These are phyloP conservation scores for Corapipo altera DNA, from an alignment of 2,113 vertebrate genomes.

Conservation along the genomic window DNA sequence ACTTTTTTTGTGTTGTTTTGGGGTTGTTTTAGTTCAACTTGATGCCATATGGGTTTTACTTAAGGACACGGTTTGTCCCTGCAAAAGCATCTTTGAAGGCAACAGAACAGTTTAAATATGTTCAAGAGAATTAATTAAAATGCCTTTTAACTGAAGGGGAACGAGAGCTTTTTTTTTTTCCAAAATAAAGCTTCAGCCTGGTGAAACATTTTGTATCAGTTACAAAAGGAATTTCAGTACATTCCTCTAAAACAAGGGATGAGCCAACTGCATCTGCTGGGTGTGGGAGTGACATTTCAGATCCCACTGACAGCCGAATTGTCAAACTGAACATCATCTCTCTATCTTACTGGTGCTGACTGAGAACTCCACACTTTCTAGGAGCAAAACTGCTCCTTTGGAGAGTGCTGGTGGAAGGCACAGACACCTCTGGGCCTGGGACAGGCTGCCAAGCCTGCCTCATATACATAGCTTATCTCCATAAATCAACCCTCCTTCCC, in stretches of 20 bases:
- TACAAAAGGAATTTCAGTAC: constrained; percentile 36
- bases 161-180: background rate
- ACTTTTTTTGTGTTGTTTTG: background rate
- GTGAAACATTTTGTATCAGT: constrained; percentile 45
- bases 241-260: constrained; percentile 20
- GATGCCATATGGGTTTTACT: background rate
- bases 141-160: background rate
- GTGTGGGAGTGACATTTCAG: constrained; percentile 68
- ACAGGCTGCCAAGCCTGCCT: background rate
- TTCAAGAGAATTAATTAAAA: background rate
- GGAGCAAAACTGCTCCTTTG: background rate
- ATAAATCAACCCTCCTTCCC: background rate
- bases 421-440: background rate
- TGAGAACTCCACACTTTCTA: background rate
- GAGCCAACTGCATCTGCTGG: constrained; percentile 55
- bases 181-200: background rate
- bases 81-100: background rate
- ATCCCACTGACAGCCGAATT: constrained; percentile 33
- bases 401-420: accelerated
- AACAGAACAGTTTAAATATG: constrained; percentile 1
- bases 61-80: background rate
- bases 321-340: constrained; percentile 24
- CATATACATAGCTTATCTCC: background rate
- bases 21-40: background rate
- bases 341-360: background rate